Conservation (phyloP, 2,888 invertebrate species). For the Creontiades dilutus region DNA sequence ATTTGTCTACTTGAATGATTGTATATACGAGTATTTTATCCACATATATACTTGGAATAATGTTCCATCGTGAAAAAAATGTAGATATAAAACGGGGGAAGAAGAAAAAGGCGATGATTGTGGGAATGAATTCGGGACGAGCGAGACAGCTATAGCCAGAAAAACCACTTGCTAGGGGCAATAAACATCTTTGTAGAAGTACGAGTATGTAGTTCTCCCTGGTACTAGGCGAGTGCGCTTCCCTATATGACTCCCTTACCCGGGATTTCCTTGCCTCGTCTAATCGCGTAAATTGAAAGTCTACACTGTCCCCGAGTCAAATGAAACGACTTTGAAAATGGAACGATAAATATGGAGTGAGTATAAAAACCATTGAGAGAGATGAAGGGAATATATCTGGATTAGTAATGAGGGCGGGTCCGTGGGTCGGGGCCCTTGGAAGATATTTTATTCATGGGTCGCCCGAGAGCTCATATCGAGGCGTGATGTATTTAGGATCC, state of each 20-base stretch:
- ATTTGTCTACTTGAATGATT: too few species aligned
- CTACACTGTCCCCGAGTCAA: background rate
- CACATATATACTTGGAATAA: too few species aligned
- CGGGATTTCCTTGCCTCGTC: constrained; percentile 20
- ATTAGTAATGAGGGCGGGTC: constrained; percentile 5
- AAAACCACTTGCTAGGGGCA: background rate
- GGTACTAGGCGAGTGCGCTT: background rate
- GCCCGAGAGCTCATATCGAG: background rate
- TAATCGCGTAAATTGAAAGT: constrained; percentile 25
- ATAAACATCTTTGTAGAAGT: background rate
- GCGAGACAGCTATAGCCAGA: background rate
- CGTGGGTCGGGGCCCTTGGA: background rate
- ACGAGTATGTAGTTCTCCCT: background rate
- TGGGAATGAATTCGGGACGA: background rate
- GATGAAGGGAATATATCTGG: constrained; percentile 19
- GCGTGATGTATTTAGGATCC: background rate
- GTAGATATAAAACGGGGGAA: background rate
- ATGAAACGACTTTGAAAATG: constrained; percentile 12
- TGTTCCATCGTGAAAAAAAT: background rate
- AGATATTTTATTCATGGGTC: constrained; percentile 6
- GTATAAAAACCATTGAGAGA: background rate
- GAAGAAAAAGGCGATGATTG: background rate
- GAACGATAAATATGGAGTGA: constrained; percentile 12
- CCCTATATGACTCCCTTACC: background rate
- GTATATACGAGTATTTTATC: too few species aligned